Conservation (phyloP, 1,140 invertebrate genomes). For the Cataglyphis hispanica region DNA sequence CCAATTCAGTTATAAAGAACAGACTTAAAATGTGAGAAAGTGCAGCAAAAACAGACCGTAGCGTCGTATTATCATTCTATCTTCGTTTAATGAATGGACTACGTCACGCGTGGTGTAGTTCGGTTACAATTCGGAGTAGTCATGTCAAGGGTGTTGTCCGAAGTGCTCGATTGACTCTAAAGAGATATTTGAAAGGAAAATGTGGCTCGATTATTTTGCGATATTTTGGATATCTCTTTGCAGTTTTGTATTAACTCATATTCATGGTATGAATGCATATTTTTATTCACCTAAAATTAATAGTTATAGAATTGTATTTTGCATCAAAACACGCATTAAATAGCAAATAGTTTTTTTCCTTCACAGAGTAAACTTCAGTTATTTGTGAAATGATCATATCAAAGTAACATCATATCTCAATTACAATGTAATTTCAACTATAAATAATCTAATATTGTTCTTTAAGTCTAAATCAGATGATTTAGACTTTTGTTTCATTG, state of each 20-base stretch:
- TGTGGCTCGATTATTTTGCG: background rate
- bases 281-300: background rate
- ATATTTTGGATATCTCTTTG: slow-evolving; percentile 10
- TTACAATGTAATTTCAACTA: background rate
- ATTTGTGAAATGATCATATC: background rate
- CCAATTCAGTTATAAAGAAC: too few relatives aligned
- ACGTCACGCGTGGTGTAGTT: slow-evolving; percentile 51
- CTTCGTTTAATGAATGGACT: slow-evolving; percentile 35
- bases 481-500: background rate
- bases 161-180: background rate
- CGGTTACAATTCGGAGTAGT: slow-evolving; percentile 17
- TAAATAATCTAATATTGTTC: background rate
- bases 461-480: background rate
- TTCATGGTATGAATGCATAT: slow-evolving; percentile 14
- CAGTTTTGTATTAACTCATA: slow-evolving; percentile 3
- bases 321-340: background rate
- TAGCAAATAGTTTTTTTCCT: background rate
- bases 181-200: slow-evolving; percentile 16
- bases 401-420: background rate
- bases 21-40: background rate
- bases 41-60: background rate
- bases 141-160: slow-evolving; percentile 54
- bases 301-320: background rate
- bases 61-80: slow-evolving; percentile 12
- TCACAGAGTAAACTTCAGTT: background rate